phyloP scores from a whole-genome alignment of 2,888 invertebrate species.

The Amblyjoppa proteus region DNA sequence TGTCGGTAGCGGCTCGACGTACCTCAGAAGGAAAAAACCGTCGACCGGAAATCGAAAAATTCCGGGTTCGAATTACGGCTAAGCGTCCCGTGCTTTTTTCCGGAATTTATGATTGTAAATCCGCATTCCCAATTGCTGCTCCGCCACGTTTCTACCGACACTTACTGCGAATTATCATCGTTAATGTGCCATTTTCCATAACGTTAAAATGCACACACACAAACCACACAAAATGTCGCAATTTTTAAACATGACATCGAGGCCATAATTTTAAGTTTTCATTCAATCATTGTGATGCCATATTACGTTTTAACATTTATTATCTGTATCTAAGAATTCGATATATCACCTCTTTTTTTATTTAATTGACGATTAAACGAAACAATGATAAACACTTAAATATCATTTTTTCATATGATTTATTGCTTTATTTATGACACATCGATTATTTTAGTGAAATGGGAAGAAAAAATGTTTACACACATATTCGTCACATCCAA shows the following conservation, averaged over 20 bases:
- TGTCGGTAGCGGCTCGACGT: background rate
- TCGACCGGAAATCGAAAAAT: background rate
- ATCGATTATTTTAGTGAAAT: slow-evolving; percentile 15
- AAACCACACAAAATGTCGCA: slow-evolving; percentile 5
- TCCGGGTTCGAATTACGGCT: background rate
- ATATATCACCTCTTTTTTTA: slow-evolving; percentile 75
- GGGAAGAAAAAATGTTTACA: slow-evolving; percentile 13
- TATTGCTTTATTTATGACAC: slow-evolving; percentile 50
- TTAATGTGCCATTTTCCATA: background rate
- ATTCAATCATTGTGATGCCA: slow-evolving; percentile 79
- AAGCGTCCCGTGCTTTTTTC: background rate
- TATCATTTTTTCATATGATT: slow-evolving; percentile 46
- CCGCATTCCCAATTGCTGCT: background rate
- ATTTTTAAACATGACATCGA: slow-evolving; percentile 70
- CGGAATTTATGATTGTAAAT: background rate
- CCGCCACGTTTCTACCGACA: background rate
- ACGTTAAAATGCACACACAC: slow-evolving; percentile 1
- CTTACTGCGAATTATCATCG: background rate
- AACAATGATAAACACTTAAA: slow-evolving; percentile 35
- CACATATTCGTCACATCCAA: background rate
- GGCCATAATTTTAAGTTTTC: slow-evolving; percentile 73
- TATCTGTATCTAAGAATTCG: slow-evolving; percentile 56
- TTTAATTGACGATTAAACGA: slow-evolving; percentile 75
- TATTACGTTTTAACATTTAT: slow-evolving; percentile 75
- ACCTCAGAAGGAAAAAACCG: background rate